Percentiles rank a stretch among this genome's conserved stretches.
Conservation (phyloP, 2,113 vertebrate species). For the Aleadryas rufinucha region DNA sequence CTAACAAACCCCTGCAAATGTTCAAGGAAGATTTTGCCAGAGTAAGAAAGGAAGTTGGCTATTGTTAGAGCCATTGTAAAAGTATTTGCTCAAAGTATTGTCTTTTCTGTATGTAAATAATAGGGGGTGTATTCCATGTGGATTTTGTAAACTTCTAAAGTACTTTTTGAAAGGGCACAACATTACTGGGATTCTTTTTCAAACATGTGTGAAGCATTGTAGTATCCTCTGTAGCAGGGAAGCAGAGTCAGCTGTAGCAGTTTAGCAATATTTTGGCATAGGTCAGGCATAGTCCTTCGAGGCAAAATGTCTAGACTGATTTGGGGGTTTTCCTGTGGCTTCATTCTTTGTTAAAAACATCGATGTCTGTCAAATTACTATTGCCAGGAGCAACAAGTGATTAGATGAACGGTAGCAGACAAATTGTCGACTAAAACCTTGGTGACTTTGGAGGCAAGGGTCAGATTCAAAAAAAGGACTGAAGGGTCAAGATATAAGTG, state of each 20-base stretch:
- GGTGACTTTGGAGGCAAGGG: background rate
- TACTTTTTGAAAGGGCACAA: slow-evolving; percentile 24
- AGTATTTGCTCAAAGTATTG: slow-evolving; percentile 20
- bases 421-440: slow-evolving; percentile 10
- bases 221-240: background rate
- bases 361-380: slow-evolving; percentile 17
- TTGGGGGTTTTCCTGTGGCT: slow-evolving; percentile 46
- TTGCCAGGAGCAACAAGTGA: background rate
- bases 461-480: background rate
- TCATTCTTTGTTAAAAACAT: slow-evolving; percentile 30
- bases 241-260: slow-evolving; percentile 46
- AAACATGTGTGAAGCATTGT: slow-evolving; percentile 42
- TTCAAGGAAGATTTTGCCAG: background rate
- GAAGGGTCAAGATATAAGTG: background rate
- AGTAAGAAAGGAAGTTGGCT: slow-evolving; percentile 6
- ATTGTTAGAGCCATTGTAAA: slow-evolving; percentile 1
- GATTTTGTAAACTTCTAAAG: slow-evolving; percentile 49
- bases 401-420: slow-evolving; percentile 25
- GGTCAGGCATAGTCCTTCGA: slow-evolving; percentile 35
- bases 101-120: slow-evolving; percentile 45
- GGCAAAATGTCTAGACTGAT: slow-evolving; percentile 57
- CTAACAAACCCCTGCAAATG: background rate
- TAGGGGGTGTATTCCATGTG: slow-evolving; percentile 20
- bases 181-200: slow-evolving; percentile 34
- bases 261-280: slow-evolving; percentile 32